Conservation (phyloP, 2,113 vertebrate genomes). For the Sphaerodactylus townsendi region DNA sequence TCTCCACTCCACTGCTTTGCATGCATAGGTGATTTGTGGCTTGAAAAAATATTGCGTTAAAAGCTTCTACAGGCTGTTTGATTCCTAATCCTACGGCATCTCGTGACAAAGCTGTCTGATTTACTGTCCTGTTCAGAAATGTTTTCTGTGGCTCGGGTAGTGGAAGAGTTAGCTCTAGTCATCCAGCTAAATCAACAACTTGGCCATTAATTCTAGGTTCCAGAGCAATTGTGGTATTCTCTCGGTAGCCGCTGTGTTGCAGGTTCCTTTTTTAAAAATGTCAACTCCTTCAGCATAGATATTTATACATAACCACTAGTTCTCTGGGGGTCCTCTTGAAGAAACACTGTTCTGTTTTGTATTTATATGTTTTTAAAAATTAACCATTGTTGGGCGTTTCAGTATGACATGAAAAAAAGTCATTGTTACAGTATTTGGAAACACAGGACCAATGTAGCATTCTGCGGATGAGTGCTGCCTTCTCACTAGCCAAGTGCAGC, state of each 20-base stretch:
- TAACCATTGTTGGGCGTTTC: slow-evolving; percentile 52
- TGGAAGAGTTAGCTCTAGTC: background rate
- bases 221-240: background rate
- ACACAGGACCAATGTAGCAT: background rate
- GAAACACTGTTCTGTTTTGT: slow-evolving; percentile 23
- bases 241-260: background rate
- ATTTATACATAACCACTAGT: background rate
- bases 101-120: background rate
- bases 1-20: background rate
- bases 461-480: slow-evolving; percentile 23
- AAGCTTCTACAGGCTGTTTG: background rate
- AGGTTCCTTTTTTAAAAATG: background rate
- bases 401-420: slow-evolving; percentile 34
- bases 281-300: background rate
- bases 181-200: background rate
- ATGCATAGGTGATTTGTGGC: background rate
- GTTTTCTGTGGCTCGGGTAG: background rate
- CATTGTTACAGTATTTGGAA: background rate
- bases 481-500: too few species aligned
- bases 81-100: background rate
- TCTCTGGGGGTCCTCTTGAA: background rate
- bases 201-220: background rate
- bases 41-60: background rate
- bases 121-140: too few species aligned
- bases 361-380: slow-evolving; percentile 49